Percentiles rank a stretch among this genome's conserved stretches.
phyloP scores from a whole-genome alignment of 2,113 vertebrate species.

The Catharus bicknelli region DNA sequence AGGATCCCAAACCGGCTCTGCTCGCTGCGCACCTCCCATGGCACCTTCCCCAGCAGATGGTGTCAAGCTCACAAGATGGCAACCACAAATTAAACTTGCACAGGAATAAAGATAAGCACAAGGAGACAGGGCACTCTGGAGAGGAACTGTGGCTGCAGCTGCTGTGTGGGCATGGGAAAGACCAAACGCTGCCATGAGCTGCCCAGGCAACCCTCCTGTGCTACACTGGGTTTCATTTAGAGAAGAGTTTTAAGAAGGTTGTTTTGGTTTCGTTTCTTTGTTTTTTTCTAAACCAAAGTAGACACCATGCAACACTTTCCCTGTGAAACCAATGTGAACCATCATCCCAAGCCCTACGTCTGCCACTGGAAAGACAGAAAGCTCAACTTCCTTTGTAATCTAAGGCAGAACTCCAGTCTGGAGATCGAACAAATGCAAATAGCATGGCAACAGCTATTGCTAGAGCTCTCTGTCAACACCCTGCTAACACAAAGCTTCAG shows the following conservation, averaged over 20 bases:
- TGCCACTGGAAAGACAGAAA: background rate
- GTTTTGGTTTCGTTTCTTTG: background rate
- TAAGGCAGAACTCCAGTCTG: background rate
- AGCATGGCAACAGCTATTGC: background rate
- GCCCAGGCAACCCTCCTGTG: background rate
- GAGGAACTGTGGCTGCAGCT: background rate
- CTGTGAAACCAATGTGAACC: background rate
- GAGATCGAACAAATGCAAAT: conserved; percentile 10
- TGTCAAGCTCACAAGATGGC: background rate
- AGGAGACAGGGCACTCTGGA: accelerated
- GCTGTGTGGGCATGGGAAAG: background rate
- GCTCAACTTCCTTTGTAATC: background rate
- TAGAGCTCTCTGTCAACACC: background rate
- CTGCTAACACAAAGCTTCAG: conserved; percentile 29
- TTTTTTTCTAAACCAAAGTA: background rate
- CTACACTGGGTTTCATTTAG: background rate
- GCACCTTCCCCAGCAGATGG: background rate
- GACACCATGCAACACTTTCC: background rate
- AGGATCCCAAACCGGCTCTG: background rate
- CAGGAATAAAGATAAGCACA: background rate
- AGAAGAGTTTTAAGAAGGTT: background rate
- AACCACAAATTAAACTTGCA: background rate
- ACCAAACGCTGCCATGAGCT: background rate
- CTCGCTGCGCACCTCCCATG: accelerated
- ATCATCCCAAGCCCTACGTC: background rate